Conservation (phyloP, 2,797 vertebrate genomes). For the Coccyzus lansbergi region DNA sequence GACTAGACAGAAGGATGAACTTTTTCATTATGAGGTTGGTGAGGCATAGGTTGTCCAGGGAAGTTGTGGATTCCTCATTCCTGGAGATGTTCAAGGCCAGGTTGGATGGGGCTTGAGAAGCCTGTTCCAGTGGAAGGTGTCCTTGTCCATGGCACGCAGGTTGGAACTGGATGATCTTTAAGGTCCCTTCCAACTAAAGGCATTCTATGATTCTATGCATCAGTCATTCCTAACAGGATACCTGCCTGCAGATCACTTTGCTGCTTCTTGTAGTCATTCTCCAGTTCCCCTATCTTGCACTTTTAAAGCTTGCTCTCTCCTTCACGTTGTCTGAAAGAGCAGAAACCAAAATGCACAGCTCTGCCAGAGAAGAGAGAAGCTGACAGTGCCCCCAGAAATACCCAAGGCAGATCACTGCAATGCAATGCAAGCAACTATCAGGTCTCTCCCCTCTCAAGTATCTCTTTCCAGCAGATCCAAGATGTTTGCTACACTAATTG, state of each 20-base stretch:
- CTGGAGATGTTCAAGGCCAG: too few relatives aligned
- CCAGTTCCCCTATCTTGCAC: neutral
- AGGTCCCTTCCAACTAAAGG: too few relatives aligned
- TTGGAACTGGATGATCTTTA: too few relatives aligned
- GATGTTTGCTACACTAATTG: neutral
- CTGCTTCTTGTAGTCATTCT: neutral
- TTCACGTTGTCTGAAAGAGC: neutral
- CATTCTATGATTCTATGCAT: too few relatives aligned
- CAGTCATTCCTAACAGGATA: fast-evolving
- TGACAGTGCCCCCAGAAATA: neutral
- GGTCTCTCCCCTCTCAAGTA: neutral
- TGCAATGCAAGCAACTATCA: neutral
- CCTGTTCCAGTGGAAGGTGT: too few relatives aligned
- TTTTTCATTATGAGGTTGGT: too few relatives aligned
- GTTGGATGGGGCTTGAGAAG: too few relatives aligned
- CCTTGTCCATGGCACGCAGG: too few relatives aligned
- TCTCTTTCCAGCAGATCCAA: neutral
- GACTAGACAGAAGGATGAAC: too few relatives aligned
- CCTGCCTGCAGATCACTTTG: neutral
- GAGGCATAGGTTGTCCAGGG: too few relatives aligned
- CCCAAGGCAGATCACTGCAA: fast-evolving
- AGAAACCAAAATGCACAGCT: neutral
- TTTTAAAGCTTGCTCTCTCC: neutral
- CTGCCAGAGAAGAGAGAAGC: neutral
- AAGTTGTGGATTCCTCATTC: too few relatives aligned